A percentile compares a stretch with the other conserved stretches of the same genome.
These are phyloP conservation scores for Luperina nickerlii DNA, from an alignment of 2,888 invertebrate genomes.

Conservation along the genomic window DNA sequence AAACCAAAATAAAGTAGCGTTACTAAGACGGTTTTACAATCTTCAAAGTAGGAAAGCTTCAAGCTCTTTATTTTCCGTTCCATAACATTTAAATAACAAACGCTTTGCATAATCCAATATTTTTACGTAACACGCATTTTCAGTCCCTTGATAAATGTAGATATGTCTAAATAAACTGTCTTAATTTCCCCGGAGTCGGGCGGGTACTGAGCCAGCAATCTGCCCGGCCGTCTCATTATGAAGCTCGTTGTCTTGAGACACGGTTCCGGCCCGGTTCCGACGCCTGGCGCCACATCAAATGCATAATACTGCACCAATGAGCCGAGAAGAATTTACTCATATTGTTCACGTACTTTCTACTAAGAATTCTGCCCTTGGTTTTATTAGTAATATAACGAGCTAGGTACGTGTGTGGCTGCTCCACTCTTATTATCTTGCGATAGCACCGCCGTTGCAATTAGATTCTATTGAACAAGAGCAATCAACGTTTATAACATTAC, in stretches of 20 bases:
- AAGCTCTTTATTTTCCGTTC: conserved; percentile 40
- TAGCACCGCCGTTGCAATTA: conserved; percentile 35
- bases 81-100: conserved; percentile 57
- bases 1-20: neutral
- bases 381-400: conserved; percentile 15
- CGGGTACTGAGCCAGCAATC: conserved; percentile 75
- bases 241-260: conserved; percentile 75
- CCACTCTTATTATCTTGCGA: conserved; percentile 8
- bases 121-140: conserved; percentile 63
- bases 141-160: conserved; percentile 71
- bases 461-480: conserved; percentile 52
- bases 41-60: conserved; percentile 31
- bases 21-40: conserved; percentile 32
- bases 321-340: conserved; percentile 52
- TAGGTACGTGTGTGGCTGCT: neutral
- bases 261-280: conserved; percentile 65
- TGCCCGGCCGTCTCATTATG: conserved; percentile 78
- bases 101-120: conserved; percentile 65
- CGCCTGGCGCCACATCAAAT: conserved; percentile 61
- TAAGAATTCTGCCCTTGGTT: conserved; percentile 12
- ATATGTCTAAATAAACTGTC: conserved; percentile 79
- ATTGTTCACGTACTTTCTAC: conserved; percentile 45
- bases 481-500: conserved; percentile 46
- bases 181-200: conserved; percentile 83
- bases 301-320: conserved; percentile 62